phyloP scores from a whole-genome alignment of 1,140 invertebrate genomes.

The Triops longicaudatus region DNA sequence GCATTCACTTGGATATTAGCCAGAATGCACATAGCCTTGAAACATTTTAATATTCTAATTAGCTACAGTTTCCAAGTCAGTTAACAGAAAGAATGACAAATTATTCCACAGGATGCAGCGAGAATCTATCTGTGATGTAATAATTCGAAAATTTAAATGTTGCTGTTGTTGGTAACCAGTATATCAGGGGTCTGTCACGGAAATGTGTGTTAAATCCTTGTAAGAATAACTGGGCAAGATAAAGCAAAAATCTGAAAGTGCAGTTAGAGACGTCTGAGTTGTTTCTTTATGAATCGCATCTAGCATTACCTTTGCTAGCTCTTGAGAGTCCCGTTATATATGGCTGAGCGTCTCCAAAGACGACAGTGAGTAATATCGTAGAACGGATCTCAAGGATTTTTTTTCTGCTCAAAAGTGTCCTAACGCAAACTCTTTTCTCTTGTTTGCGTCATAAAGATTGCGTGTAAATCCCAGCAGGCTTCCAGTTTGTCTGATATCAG shows the following conservation, averaged over 20 bases:
- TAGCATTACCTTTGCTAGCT: background rate
- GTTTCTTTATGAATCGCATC: background rate
- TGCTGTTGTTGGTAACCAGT: background rate
- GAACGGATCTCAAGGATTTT: background rate
- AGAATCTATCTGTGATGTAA: background rate
- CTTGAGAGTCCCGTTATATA: background rate
- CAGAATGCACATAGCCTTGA: background rate
- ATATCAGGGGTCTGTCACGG: background rate
- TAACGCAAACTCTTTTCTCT: background rate
- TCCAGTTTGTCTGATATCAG: background rate
- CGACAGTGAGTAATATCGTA: background rate
- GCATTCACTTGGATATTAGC: background rate
- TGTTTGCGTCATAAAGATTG: conserved; percentile 12
- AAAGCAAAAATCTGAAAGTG: background rate
- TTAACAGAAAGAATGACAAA: background rate
- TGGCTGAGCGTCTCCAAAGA: background rate
- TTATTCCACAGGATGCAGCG: background rate
- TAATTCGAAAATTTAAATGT: background rate
- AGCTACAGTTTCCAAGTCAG: background rate
- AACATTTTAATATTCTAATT: background rate
- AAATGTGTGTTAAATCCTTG: background rate
- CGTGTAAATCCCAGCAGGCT: background rate
- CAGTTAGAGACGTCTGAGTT: background rate
- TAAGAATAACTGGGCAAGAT: background rate
- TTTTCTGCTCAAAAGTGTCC: too few relatives aligned